phyloP scores from a whole-genome alignment of 1,140 invertebrate genomes.

The Hydropsyche tenuis region DNA sequence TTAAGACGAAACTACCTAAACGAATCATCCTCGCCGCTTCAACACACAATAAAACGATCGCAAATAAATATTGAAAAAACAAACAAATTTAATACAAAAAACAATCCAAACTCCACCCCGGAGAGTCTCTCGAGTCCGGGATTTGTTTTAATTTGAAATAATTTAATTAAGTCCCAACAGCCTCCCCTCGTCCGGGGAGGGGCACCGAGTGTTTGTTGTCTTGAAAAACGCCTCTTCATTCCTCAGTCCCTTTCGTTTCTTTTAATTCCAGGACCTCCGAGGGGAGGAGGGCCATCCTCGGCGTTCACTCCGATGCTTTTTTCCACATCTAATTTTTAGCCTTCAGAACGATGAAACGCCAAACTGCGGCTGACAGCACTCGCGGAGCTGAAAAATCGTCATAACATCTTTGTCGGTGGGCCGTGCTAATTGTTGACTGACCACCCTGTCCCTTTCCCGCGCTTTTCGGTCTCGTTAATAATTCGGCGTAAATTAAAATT shows the following conservation, averaged over 20 bases:
- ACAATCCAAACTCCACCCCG: no score
- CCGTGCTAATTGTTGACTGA: conserved; percentile 8
- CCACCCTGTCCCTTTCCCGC: no score
- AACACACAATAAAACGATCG: no score
- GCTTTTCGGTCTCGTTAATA: no score
- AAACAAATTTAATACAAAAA: no score
- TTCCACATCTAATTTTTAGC: background rate
- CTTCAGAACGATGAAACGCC: conserved; percentile 4
- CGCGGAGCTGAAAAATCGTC: conserved; percentile 10
- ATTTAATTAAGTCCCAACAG: conserved; percentile 16
- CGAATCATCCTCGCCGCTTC: no score
- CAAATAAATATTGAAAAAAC: no score
- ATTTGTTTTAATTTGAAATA: conserved; percentile 23
- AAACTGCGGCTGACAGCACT: conserved; percentile 13
- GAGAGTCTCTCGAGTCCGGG: background rate
- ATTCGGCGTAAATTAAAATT: no score
- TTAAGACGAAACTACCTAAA: no score
- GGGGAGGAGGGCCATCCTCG: no score
- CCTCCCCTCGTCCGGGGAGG: background rate
- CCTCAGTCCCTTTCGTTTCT: background rate
- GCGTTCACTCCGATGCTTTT: no score
- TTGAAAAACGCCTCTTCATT: conserved; percentile 15
- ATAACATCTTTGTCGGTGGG: conserved; percentile 13
- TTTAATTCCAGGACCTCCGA: no score
- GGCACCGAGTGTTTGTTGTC: background rate